phyloP scores from a whole-genome alignment of 2,113 vertebrate genomes.

The Dicentrarchus labrax region DNA sequence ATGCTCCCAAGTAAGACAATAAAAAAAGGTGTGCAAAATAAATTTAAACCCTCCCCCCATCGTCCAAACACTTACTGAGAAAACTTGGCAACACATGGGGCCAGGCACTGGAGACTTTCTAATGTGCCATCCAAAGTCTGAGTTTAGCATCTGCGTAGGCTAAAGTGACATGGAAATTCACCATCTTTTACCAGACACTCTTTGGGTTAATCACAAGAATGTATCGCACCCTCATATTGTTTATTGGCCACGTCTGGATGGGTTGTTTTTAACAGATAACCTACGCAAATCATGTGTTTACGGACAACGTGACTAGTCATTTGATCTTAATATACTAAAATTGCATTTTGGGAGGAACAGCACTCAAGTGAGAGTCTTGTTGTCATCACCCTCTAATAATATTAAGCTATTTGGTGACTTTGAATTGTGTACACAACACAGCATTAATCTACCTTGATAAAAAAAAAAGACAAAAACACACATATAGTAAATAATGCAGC shows the following conservation, averaged over 20 bases:
- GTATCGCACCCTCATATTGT: background rate
- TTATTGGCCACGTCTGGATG: no score
- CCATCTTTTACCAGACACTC: background rate
- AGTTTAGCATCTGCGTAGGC: conserved; percentile 29
- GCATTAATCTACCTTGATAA: background rate
- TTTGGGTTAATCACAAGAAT: background rate
- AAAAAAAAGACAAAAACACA: background rate
- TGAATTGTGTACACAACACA: background rate
- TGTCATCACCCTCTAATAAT: background rate
- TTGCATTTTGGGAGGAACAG: background rate
- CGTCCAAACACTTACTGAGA: conserved; percentile 1
- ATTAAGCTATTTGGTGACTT: background rate
- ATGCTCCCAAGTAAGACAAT: background rate
- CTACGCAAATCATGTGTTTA: background rate
- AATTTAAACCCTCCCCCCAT: background rate
- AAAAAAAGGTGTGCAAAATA: background rate
- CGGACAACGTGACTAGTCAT: background rate
- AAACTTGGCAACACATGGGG: conserved; percentile 15
- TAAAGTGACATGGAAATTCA: background rate
- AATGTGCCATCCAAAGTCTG: conserved; percentile 27
- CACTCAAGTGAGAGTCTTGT: background rate
- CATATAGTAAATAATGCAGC: conserved; percentile 6
- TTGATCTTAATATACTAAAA: background rate
- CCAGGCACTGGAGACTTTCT: background rate
- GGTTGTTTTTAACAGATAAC: background rate